These are phyloP conservation scores for Mesocricetus auratus DNA, from an alignment of 2,113 vertebrate species.

Conservation along the genomic window DNA sequence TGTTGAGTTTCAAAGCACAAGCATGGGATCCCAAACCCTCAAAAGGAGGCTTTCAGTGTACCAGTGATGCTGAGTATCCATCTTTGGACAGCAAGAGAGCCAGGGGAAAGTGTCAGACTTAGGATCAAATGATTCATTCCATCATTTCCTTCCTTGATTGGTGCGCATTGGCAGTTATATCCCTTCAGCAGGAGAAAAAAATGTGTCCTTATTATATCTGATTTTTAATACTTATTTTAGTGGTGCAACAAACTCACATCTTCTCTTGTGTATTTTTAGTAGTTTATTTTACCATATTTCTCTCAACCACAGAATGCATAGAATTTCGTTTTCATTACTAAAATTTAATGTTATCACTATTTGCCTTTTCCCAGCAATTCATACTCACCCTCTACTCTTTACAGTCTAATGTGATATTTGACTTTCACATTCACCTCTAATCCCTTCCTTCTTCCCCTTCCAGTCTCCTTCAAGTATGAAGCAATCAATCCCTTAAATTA, in stretches of 20 bases:
- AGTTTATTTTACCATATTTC: conserved; percentile 9
- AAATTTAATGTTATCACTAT: neutral
- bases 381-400: neutral
- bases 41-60: neutral
- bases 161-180: neutral
- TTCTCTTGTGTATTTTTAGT: neutral
- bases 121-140: neutral
- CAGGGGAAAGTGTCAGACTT: neutral
- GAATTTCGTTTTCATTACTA: conserved; percentile 23
- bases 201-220: neutral
- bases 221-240: conserved; percentile 43
- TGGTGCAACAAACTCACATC: conserved; percentile 1
- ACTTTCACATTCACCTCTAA: neutral
- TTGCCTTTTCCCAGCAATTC: conserved; percentile 9
- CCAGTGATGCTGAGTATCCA: neutral
- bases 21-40: neutral
- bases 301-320: neutral
- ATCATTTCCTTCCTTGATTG: neutral
- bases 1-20: neutral
- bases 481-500: conserved; percentile 51
- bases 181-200: neutral
- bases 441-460: conserved; percentile 14
- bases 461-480: neutral
- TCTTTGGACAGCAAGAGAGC: neutral
- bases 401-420: neutral